phyloP scores from a whole-genome alignment of 35 echinoderm and acorn worm species.

The Apostichopus parvimensis region DNA sequence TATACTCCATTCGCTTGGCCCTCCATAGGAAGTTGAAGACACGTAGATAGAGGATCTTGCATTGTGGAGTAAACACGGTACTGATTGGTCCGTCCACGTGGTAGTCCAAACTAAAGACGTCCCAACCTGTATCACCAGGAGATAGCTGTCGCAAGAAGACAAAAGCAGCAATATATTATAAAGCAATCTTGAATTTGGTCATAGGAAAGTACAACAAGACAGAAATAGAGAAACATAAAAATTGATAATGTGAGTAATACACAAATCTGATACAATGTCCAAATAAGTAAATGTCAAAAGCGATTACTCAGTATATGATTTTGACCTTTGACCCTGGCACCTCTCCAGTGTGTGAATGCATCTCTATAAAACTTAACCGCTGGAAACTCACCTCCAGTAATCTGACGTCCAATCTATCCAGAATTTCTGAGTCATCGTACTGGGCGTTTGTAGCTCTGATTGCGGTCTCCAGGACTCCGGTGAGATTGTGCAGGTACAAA shows the following conservation, averaged over 20 bases:
- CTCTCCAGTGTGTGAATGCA: no score
- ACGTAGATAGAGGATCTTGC: constrained; percentile 89
- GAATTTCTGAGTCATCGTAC: constrained; percentile 88
- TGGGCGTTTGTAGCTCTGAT: constrained; percentile 94
- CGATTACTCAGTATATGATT: no score
- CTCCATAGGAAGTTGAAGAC: constrained; percentile 99
- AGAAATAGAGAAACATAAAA: no score
- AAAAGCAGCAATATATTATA: neutral
- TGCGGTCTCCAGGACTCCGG: constrained; percentile 88
- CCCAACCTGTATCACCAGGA: constrained; percentile 96
- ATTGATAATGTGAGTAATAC: no score
- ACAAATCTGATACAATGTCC: no score
- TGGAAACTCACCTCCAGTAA: constrained; percentile 73
- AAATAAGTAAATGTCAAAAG: no score
- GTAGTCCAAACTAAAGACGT: constrained; percentile 99
- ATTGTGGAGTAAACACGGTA: constrained; percentile 89
- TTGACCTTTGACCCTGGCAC: no score
- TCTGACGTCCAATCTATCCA: constrained; percentile 88
- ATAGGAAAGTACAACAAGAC: no score
- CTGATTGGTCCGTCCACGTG: constrained; percentile 96
- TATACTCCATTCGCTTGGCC: constrained; percentile 98
- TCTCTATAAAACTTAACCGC: neutral
- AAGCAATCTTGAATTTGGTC: neutral
- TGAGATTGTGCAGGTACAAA: constrained; percentile 93
- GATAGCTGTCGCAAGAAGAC: constrained; percentile 64